Evolutionary conservation across 2,888 invertebrate species (phyloP), one percentile per base, ranked within the genome.

Genomic region (Theretra japonica): DNA sequence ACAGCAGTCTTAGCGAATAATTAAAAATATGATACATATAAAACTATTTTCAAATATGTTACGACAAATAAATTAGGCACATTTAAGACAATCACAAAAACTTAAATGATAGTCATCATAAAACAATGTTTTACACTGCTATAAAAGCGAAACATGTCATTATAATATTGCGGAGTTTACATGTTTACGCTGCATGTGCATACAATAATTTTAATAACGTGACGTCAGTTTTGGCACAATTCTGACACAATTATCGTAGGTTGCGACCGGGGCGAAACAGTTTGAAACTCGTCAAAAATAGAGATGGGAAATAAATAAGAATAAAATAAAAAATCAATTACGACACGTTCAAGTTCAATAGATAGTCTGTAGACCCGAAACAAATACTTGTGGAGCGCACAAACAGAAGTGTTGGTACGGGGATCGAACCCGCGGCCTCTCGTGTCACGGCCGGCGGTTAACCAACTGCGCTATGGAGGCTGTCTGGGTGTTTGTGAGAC

Each of bases 171-270:
- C 41, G 23, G 23, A 23, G 23, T 11, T n/a, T n/a, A 30, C 1
- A 19, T 28, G n/a, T 19, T 17, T 7, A 21, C 62, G 33, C 4
- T 65, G 65, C 65, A 65, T 65, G 23, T 65, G 65, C 65, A 65
- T 65, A 65, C 65, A 65, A 65, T 65, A 65, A 48, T 65, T 62
- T 65, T 65, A 65, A 25, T 65, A 65, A 25, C 5, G 21, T 17
- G 48, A 48, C 17, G 48, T 21, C 48, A 48, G 17, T 71, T 33
- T 74, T 79, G 73, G 72, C 73, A 73, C 73, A 72, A 53, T 60
- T 33, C 33, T 11, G 58, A 23, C 48, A 70, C 60, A 72, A 73
- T 75, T 72, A 23, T 30, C 60, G 65, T 68, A 69, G 62, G 70
- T 71, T 58, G 60, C 15, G 62, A 41, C 21, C n/a, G n/a, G n/a